Base-by-base conservation (phyloP, 2,113 vertebrate species). In the Neodon shergylaensis region DNA sequence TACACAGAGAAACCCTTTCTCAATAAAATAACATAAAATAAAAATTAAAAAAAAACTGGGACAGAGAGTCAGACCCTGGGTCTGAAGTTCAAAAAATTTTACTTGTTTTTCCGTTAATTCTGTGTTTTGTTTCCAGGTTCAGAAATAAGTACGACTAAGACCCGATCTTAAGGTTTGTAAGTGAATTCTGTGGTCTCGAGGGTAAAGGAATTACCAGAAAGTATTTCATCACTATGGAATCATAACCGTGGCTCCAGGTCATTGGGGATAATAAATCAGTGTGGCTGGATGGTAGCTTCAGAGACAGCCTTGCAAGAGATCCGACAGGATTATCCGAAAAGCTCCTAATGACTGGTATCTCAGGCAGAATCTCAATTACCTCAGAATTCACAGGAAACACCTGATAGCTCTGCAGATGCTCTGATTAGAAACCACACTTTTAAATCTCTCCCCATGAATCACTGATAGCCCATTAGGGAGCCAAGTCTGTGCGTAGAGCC, bases 201-300 rank as follows among this genome's bases (percentile, higher is more conserved):
- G 98, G 97, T 92, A 95, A 98, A 98, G 92, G 97, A 98, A 93
- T 95, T 92, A 58, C 91, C 95, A 93, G 95, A 97, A 97, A 95
- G 87, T 97, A 92, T 95, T 97, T 98, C 97, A 97, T 98, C 93
- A 96, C 85, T 74, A 88, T 96, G 88, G 94, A 98, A 98, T 98
- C 94, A 95, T 97, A 98, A 98, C 94, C 97, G 97, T 96, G 74
- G 83, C 95, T 94, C 92, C 42, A 78, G 97, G 95, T 95, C 58
- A 88, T 95, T 70, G 77, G 72, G 77, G 78, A 63, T 97, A 97
- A 97, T 98, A 98, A 98, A 97, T 98, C 97, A 92, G 78, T 96
- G 61, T 79, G 95, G 96, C 96, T 95, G 94, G 97, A 95, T n/a
- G 79, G 94, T 86, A 82, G 28, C 65, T 74, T 79, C 90, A 42